phyloP scores from a whole-genome alignment of 2,113 vertebrate genomes.

The Paradisaea rubra region DNA sequence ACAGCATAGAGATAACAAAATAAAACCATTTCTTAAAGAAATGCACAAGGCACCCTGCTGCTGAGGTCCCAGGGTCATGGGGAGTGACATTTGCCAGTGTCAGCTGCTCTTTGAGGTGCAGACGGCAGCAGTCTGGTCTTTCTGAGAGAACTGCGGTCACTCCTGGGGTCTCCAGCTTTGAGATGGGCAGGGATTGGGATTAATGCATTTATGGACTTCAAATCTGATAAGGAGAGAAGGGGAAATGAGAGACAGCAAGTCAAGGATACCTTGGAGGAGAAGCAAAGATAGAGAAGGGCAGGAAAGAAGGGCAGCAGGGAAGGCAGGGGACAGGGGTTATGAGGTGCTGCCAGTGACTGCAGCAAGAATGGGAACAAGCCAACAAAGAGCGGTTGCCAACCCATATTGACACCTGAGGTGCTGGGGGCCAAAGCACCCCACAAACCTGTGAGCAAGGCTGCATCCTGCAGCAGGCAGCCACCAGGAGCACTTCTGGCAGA shows the following conservation, averaged over 20 bases:
- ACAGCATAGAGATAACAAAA: not conserved
- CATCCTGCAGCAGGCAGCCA: not conserved
- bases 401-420: not conserved
- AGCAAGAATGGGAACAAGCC: not conserved
- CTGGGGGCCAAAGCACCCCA: not conserved
- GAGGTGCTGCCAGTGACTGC: not conserved
- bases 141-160: not conserved
- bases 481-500: not conserved
- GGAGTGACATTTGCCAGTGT: not conserved
- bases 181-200: not conserved
- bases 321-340: not conserved
- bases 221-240: not conserved
- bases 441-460: rapidly evolving
- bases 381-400: not conserved
- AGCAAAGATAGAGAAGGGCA: not conserved
- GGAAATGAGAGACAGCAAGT: not conserved
- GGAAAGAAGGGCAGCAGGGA: not conserved
- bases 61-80: not conserved
- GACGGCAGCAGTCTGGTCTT: not conserved
- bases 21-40: not conserved
- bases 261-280: not conserved
- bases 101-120: not conserved
- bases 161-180: not conserved
- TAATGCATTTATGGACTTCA: not conserved
- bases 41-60: not conserved